phyloP scores from a whole-genome alignment of 2,888 invertebrate genomes.

The Furcula furcula region DNA sequence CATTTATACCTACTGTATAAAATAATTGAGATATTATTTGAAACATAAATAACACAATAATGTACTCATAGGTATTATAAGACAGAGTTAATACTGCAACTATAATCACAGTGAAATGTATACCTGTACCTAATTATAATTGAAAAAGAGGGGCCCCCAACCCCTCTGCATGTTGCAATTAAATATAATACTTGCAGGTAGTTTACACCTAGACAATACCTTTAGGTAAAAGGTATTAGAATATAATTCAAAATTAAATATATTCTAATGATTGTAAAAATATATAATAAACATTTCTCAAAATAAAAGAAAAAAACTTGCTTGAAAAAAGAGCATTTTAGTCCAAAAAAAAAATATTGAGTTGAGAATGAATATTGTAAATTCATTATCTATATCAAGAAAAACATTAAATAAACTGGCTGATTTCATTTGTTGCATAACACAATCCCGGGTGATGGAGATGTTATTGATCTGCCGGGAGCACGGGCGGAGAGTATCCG shows the following conservation, averaged over 20 bases:
- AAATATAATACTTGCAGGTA: slow-evolving; percentile 13
- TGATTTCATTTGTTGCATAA: slow-evolving; percentile 65
- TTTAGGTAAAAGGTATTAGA: no score
- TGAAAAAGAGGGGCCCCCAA: slow-evolving; percentile 22
- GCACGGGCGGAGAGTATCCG: slow-evolving; percentile 57
- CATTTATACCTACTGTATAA: no score
- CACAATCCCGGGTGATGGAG: slow-evolving; percentile 63
- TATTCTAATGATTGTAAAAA: no score
- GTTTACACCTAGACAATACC: no score
- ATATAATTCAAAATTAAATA: no score
- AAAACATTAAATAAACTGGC: slow-evolving; percentile 26
- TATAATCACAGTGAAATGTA: slow-evolving; percentile 22
- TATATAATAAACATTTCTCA: no score
- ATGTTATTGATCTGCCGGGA: slow-evolving; percentile 74
- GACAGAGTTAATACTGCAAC: no score
- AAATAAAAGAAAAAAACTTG: no score
- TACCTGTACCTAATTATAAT: slow-evolving; percentile 28
- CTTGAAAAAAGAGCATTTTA: no score
- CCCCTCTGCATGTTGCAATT: slow-evolving; percentile 19
- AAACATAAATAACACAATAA: no score
- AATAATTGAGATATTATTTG: no score
- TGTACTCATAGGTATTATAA: no score
- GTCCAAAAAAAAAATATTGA: not conserved
- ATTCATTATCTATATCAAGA: not conserved
- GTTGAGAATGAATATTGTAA: not conserved